phyloP scores from a whole-genome alignment of 2,113 vertebrate species.

The Scomber colias region DNA sequence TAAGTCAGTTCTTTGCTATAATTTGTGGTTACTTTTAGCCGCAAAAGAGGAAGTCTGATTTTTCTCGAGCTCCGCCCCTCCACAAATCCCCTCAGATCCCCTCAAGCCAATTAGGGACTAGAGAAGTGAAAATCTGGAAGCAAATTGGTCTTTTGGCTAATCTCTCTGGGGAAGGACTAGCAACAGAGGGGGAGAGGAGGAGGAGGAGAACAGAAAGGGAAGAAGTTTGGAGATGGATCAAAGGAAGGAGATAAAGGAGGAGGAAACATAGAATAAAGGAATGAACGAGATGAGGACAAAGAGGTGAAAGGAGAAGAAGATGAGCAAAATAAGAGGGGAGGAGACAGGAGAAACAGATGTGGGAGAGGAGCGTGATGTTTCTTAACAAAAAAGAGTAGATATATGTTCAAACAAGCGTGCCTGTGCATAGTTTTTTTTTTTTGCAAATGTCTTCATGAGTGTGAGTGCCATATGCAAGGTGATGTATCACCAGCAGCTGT shows the following conservation, averaged over 20 bases:
- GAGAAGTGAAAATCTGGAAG: constrained; percentile 54
- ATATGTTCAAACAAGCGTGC: neutral
- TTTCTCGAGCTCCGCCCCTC: constrained; percentile 50
- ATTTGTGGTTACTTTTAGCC: constrained; percentile 34
- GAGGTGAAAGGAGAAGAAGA: too few relatives aligned
- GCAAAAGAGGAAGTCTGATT: neutral
- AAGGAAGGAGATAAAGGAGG: neutral
- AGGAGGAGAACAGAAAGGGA: neutral
- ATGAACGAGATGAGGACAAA: neutral
- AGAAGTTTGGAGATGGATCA: neutral
- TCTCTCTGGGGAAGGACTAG: constrained; percentile 46
- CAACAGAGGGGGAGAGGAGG: neutral
- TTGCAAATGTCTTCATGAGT: neutral
- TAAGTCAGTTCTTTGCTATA: constrained; percentile 25
- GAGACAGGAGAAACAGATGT: neutral
- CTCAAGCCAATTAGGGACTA: constrained; percentile 67
- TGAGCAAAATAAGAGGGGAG: too few relatives aligned
- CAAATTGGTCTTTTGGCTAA: constrained; percentile 64
- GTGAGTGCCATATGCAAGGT: constrained; percentile 19
- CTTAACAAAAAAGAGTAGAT: neutral
- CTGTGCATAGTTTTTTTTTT: neutral
- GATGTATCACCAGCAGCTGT: constrained; percentile 32
- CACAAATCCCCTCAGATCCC: constrained; percentile 63
- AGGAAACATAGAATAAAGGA: neutral
- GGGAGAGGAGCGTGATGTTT: neutral